Conservation (phyloP, 2,888 invertebrate species). For the Pollenia griseotomentosa region DNA sequence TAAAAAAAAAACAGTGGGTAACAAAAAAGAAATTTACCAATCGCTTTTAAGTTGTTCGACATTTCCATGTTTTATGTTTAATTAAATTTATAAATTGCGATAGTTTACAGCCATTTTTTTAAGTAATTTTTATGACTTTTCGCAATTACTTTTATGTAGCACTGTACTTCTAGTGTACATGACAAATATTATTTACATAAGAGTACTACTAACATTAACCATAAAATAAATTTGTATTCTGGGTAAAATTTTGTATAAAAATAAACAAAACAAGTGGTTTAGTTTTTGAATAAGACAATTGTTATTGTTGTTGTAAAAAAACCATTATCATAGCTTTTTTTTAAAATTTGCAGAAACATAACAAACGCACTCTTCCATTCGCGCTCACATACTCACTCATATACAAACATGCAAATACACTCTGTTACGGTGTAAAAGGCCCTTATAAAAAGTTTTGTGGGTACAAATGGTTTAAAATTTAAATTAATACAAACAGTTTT, state of each 20-base stretch:
- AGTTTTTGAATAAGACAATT: slow-evolving; percentile 25
- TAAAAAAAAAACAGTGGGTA: neutral
- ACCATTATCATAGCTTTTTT: slow-evolving; percentile 9
- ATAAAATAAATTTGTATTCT: slow-evolving; percentile 63
- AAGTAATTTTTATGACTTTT: too few relatives aligned
- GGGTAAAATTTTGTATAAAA: slow-evolving; percentile 24
- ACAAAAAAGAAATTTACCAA: neutral
- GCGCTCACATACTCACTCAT: neutral
- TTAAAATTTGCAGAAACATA: neutral
- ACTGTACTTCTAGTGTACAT: slow-evolving; percentile 7
- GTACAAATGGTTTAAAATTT: slow-evolving; percentile 41
- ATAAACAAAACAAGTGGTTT: slow-evolving; percentile 6
- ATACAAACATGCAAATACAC: neutral
- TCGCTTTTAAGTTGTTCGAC: too few relatives aligned
- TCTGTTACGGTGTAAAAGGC: neutral
- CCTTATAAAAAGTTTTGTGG: slow-evolving; percentile 18
- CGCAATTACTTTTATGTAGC: neutral
- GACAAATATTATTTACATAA: slow-evolving; percentile 55
- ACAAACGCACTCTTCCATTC: neutral
- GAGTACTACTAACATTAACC: slow-evolving; percentile 48
- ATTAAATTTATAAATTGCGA: too few relatives aligned
- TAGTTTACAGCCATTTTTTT: too few relatives aligned
- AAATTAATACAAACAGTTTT: slow-evolving; percentile 38
- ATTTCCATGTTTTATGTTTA: too few relatives aligned
- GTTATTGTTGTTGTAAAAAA: slow-evolving; percentile 26